Percentiles rank a stretch among this genome's conserved stretches.
These are phyloP conservation scores for Malurus leucopterus DNA, from an alignment of 2,797 vertebrate genomes.

Conservation along the genomic window DNA sequence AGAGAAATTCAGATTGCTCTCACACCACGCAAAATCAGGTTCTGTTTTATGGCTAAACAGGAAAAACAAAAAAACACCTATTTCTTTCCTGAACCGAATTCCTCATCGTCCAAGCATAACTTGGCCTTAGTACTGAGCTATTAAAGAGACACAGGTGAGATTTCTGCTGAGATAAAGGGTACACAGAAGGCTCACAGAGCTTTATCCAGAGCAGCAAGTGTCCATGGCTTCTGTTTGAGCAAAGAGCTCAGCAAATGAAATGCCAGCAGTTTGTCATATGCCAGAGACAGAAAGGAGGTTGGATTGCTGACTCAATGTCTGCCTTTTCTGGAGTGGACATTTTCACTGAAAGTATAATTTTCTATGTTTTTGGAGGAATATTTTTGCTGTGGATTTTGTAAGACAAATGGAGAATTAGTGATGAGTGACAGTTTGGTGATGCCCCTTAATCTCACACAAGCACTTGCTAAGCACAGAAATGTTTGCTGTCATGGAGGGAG, in stretches of 20 bases:
- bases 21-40: fast-evolving
- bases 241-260: fast-evolving
- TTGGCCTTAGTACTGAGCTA: fast-evolving
- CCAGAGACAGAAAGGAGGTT: neutral
- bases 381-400: neutral
- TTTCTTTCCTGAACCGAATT: neutral
- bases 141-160: neutral
- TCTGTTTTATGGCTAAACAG: neutral
- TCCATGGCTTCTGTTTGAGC: neutral
- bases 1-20: neutral
- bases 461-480: neutral
- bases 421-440: neutral
- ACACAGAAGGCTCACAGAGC: neutral
- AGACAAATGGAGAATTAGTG: neutral
- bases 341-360: neutral
- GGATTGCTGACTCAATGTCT: fast-evolving
- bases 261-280: neutral
- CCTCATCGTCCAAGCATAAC: neutral
- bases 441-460: neutral
- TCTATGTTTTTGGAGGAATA: neutral
- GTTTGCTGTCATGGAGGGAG: neutral
- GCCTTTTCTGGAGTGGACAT: neutral
- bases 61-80: neutral
- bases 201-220: neutral
- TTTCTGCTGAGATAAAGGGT: neutral